phyloP scores from a whole-genome alignment of 2,888 invertebrate species.

The Epiperipatus broadwayi region DNA sequence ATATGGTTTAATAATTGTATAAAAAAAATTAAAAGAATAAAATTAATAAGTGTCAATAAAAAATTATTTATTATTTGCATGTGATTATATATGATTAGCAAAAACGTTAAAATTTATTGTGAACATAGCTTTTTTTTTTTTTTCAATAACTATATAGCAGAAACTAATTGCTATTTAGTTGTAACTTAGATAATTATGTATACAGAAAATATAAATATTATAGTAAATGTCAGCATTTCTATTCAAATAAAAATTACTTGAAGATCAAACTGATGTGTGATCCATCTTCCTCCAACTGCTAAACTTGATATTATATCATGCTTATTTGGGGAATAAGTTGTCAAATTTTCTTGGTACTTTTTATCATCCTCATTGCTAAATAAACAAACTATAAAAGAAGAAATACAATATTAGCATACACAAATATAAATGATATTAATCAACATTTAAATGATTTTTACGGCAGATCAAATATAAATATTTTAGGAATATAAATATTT shows the following conservation, averaged over 20 bases:
- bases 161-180: too few species aligned
- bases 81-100: too few species aligned
- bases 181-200: too few species aligned
- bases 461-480: background rate
- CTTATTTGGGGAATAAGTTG: constrained; percentile 26
- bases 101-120: too few species aligned
- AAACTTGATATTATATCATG: constrained; percentile 31
- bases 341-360: constrained; percentile 22
- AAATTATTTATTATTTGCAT: too few species aligned
- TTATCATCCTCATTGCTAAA: constrained; percentile 26
- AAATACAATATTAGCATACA: background rate
- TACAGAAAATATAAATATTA: background rate
- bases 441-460: constrained; percentile 4
- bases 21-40: too few species aligned
- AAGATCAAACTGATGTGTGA: constrained; percentile 30
- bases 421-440: constrained; percentile 4
- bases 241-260: constrained; percentile 24
- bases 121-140: too few species aligned
- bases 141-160: too few species aligned
- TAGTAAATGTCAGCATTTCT: background rate
- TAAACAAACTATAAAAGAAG: too few species aligned
- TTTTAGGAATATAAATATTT: constrained; percentile 4
- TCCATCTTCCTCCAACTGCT: constrained; percentile 31
- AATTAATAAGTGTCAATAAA: too few species aligned
- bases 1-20: too few species aligned